These are phyloP conservation scores for Rhopalosiphum nymphaeae DNA, from an alignment of 2,888 invertebrate species.

Conservation along the genomic window DNA sequence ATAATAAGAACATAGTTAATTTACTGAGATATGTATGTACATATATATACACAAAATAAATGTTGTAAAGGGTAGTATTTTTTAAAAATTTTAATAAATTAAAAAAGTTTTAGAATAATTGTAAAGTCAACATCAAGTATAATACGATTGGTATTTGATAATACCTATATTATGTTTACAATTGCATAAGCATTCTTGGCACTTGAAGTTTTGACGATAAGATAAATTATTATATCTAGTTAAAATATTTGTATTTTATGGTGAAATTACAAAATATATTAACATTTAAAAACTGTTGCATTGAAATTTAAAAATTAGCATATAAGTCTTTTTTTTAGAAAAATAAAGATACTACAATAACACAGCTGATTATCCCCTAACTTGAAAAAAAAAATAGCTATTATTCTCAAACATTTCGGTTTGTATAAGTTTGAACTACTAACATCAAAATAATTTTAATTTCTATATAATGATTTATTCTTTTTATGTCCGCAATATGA, in stretches of 20 bases:
- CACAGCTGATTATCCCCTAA: background rate
- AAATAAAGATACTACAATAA: background rate
- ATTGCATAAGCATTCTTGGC: background rate
- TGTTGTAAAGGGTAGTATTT: background rate
- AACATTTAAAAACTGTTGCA: too few relatives aligned
- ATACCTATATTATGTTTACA: background rate
- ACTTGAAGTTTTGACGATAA: conserved; percentile 15
- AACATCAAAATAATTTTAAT: conserved; percentile 7
- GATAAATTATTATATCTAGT: background rate
- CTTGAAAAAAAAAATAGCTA: background rate
- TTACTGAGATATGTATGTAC: background rate
- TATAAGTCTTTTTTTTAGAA: background rate
- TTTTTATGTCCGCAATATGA: background rate
- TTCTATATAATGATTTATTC: background rate
- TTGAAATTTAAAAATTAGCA: too few relatives aligned
- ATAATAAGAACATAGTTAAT: background rate
- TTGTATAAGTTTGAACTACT: background rate
- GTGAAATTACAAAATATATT: background rate
- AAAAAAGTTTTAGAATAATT: background rate
- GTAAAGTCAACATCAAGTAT: conserved; percentile 29
- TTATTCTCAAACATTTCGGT: background rate
- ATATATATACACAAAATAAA: background rate
- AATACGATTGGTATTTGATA: background rate
- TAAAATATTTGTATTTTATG: background rate
- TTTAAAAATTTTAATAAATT: background rate